A percentile compares a stretch with the other conserved stretches of the same genome.
These are phyloP conservation scores for Syngnathus typhle DNA, from an alignment of 2,113 vertebrate species.

Conservation along the genomic window DNA sequence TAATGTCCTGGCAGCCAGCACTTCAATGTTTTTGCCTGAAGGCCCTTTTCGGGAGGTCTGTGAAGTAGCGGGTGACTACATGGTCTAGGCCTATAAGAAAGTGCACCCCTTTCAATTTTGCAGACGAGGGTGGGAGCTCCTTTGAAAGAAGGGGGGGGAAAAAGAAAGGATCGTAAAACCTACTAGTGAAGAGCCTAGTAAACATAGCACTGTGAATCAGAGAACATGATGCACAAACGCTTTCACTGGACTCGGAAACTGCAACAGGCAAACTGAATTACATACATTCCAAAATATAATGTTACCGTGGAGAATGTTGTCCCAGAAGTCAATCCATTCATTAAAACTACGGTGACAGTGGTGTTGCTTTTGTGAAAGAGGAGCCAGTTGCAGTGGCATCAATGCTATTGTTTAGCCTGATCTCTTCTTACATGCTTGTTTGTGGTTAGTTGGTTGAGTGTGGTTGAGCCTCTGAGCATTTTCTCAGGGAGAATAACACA, in stretches of 20 bases:
- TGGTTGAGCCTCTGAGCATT: slow-evolving; percentile 52
- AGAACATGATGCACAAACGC: slow-evolving; percentile 29
- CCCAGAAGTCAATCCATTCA: slow-evolving; percentile 21
- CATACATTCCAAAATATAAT: slow-evolving; percentile 12
- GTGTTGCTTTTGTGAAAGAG: slow-evolving; percentile 41
- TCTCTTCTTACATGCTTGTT: slow-evolving; percentile 52
- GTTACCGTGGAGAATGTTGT: slow-evolving; percentile 3
- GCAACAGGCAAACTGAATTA: slow-evolving; percentile 7
- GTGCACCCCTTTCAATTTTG: slow-evolving; percentile 51
- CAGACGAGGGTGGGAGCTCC: slow-evolving; percentile 33
- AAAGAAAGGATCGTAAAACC: slow-evolving; percentile 45
- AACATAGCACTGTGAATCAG: slow-evolving; percentile 32
- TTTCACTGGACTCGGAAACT: slow-evolving; percentile 15
- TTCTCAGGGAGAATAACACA: slow-evolving; percentile 68
- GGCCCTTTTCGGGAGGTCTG: slow-evolving; percentile 59
- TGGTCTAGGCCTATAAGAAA: slow-evolving; percentile 46
- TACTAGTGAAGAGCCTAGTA: slow-evolving; percentile 27
- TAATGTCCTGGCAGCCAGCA: slow-evolving; percentile 55
- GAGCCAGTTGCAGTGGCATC: slow-evolving; percentile 32
- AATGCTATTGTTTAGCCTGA: slow-evolving; percentile 56
- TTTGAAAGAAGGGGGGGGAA: slow-evolving; percentile 38
- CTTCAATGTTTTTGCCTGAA: slow-evolving; percentile 44
- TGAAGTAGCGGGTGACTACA: slow-evolving; percentile 61
- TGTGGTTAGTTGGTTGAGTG: slow-evolving; percentile 61
- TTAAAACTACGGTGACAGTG: slow-evolving; percentile 23